Conservation (phyloP, 2,797 vertebrate genomes). For the Coendou prehensilis region DNA sequence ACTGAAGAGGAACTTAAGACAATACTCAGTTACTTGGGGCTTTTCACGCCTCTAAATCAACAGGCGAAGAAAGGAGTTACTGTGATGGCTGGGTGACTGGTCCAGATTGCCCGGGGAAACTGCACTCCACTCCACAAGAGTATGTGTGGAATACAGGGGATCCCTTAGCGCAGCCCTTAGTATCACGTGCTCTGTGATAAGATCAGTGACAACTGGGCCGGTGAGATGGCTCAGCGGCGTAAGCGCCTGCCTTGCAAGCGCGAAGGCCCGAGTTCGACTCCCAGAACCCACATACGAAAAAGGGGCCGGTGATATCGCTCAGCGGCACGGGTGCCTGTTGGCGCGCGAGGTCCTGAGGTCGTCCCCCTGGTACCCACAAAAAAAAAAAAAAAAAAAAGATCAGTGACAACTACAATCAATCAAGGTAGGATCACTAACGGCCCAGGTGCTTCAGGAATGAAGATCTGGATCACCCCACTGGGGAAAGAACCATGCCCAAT, state of each 20-base stretch:
- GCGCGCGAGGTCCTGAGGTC: no score
- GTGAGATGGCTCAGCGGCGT: no score
- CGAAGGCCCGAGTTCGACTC: no score
- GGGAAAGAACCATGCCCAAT: not conserved
- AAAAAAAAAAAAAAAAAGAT: no score
- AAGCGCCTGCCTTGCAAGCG: no score
- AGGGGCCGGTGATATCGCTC: no score
- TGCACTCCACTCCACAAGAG: not conserved
- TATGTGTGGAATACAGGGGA: not conserved
- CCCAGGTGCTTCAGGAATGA: not conserved
- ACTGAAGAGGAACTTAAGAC: not conserved
- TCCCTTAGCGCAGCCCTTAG: not conserved
- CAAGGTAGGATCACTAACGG: not conserved
- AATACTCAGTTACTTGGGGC: not conserved
- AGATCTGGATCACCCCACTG: not conserved
- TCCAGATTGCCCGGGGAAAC: not conserved
- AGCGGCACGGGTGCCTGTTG: no score
- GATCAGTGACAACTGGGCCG: slow-evolving; percentile 26
- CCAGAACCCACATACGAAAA: no score
- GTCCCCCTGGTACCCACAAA: no score
- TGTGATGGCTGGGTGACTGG: not conserved
- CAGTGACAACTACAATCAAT: not conserved
- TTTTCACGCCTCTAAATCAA: not conserved
- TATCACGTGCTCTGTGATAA: not conserved
- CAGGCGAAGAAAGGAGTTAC: slow-evolving; percentile 7